Conservation (phyloP, 2,797 vertebrate genomes). For the Pseudochirops cupreus region DNA sequence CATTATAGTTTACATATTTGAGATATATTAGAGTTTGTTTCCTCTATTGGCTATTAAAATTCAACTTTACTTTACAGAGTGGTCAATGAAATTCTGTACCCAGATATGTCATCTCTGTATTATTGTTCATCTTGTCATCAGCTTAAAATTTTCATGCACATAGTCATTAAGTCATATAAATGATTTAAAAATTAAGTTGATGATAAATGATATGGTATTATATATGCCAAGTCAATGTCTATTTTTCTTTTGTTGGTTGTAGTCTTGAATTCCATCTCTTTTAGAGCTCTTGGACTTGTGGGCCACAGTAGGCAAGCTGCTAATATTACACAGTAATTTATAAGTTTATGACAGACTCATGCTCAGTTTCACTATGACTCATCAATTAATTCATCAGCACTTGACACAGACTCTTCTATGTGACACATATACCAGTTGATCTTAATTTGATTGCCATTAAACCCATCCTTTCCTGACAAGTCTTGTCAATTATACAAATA, state of each 20-base stretch:
- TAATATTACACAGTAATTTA: slow-evolving; percentile 77
- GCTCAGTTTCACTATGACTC: slow-evolving; percentile 78
- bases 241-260: slow-evolving; percentile 70
- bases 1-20: slow-evolving; percentile 88
- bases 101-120: slow-evolving; percentile 54
- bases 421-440: slow-evolving; percentile 85
- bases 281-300: slow-evolving; percentile 62
- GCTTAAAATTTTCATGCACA: slow-evolving; percentile 81
- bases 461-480: slow-evolving; percentile 90
- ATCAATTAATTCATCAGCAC: slow-evolving; percentile 82
- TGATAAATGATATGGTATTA: slow-evolving; percentile 71
- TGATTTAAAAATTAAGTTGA: slow-evolving; percentile 85
- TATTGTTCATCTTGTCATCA: slow-evolving; percentile 75
- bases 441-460: slow-evolving; percentile 88
- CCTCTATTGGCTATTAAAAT: slow-evolving; percentile 58
- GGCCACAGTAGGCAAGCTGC: slow-evolving; percentile 62
- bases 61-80: slow-evolving; percentile 63
- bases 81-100: slow-evolving; percentile 74
- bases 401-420: slow-evolving; percentile 82
- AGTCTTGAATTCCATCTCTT: slow-evolving; percentile 70
- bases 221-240: slow-evolving; percentile 66
- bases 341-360: slow-evolving; percentile 84
- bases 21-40: slow-evolving; percentile 63
- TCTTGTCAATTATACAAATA: slow-evolving; percentile 96
- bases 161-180: slow-evolving; percentile 80